Evolutionary conservation across 1,140 invertebrate genomes (phyloP), one percentile per base, ranked within the genome.

Genomic region (Cotesia typhae): DNA sequence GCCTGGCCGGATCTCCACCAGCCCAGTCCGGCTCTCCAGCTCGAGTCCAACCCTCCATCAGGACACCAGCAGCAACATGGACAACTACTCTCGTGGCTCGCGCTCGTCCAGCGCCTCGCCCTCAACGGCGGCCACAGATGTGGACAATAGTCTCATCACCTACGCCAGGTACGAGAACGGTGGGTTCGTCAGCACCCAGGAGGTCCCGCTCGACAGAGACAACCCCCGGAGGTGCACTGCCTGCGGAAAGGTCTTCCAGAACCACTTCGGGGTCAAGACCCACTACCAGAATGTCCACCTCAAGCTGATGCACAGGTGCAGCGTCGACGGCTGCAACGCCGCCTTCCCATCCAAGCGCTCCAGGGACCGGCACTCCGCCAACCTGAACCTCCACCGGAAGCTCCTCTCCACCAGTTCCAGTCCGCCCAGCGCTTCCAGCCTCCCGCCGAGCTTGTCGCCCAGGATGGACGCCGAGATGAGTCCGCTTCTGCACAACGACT

Each of bases 281-380:
- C 97, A 98, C 81, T 98, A 96, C 85, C 96, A 97, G 88, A 98
- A 96, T 84, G 94, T 96, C 0, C 97, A 98, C 87, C 90, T 98
- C 55, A 98, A 98, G 85, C 85, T 98, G 71, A 97, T 98, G 93
- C 96, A 98, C 85, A 95, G 95, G 80, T 99, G 97, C 87, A 96
- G 93, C 74, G 93, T 98, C 2, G 95, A 97, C 73, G 96, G 97
- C n/a, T 98, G 97, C 82, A 96, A 95, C 83, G 96, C 96, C 0
- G 93, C 95, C 0, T 99, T 98, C 82, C 95, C 95, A n/a, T 98
- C 96, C 0, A 98, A 96, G 83, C 87, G 96, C 63, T 96, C 94
- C 75, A 90, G 96, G 71, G 96, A 99, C 81, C 88, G 96, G 2
- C 97, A 99, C 84, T 96, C 95, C 78, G 92, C 95, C 0, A 98